Evolutionary conservation across 2,888 invertebrate genomes (phyloP), one percentile per base, ranked within the genome.

Genomic region (Ectemnius cavifrons): DNA sequence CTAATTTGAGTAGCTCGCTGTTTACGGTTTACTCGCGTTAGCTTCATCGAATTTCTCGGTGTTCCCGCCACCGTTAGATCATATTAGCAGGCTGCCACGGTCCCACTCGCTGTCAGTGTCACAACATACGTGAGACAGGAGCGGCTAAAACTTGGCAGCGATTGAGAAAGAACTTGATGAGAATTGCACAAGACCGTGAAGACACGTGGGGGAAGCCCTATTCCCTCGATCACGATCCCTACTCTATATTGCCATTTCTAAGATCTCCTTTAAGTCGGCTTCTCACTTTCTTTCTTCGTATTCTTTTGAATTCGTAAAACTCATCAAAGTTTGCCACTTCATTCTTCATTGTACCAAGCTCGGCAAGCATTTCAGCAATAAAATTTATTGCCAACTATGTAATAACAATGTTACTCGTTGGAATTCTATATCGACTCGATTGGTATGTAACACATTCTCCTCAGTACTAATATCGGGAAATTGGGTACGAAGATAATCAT

Each of bases 401-500:
- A 37, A 37, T 37, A 37, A 23, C 37, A 4, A 11, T 8, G 37
- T 37, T 37, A 11, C 37, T 37, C 8, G 5, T 37, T 37, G 37
- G 37, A 37, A 37, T 37, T 8, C 37, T 37, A 37, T 37, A 85
- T 93, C 87, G 94, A 93, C 89, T 94, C 94, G 83, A 94, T 93
- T 5, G 94, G 94, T 89, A 94, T 94, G 89, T 94, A 93, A 85
- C 94, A 94, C 82, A 94, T 92, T 87, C 94, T 92, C 81, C 94
- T 92, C 68, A 95, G 91, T 84, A 95, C 92, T 84, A 95, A 91
- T 83, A 95, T 93, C 72, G 95, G 95, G 86, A 95, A 91, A 87
- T 95, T 94, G 68, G 95, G 95, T 81, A 95, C 91, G 87, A 94
- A 94, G 73, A 95, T 92, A 79, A 94, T 92, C 87, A 94, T 93